phyloP scores from a whole-genome alignment of 2,113 vertebrate species.

The Myotis lucifugus region DNA sequence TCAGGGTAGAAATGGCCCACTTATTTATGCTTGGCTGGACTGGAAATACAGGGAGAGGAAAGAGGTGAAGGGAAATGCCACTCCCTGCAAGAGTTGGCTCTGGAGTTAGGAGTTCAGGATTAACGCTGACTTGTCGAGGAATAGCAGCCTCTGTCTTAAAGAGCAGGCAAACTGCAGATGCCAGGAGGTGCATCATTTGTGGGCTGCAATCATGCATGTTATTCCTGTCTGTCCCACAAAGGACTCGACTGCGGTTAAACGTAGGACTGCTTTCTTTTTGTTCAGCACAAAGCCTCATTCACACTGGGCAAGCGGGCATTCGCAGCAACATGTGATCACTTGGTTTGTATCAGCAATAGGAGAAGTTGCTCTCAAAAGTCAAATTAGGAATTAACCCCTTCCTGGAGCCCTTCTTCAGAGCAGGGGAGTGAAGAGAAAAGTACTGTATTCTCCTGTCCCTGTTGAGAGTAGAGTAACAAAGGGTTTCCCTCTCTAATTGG shows the following conservation, averaged over 20 bases:
- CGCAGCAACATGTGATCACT: conserved; percentile 17
- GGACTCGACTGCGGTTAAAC: conserved; percentile 47
- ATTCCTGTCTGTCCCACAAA: conserved; percentile 50
- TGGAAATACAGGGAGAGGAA: conserved; percentile 53
- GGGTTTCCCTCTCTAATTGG: background rate
- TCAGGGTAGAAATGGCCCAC: conserved; percentile 60
- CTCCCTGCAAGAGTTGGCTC: background rate
- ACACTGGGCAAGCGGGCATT: conserved; percentile 19
- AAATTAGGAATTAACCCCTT: conserved; percentile 18
- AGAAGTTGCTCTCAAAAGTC: conserved; percentile 58
- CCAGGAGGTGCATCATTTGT: conserved; percentile 41
- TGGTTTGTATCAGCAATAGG: conserved; percentile 9
- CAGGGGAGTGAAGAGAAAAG: background rate
- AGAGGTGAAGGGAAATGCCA: conserved; percentile 29
- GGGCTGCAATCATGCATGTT: conserved; percentile 59
- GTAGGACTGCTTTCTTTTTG: conserved; percentile 24
- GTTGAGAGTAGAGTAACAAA: conserved; percentile 26
- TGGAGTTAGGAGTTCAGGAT: conserved; percentile 45
- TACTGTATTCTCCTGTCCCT: background rate
- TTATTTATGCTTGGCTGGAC: conserved; percentile 63
- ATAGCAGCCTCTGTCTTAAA: conserved; percentile 32
- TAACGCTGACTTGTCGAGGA: conserved; percentile 23
- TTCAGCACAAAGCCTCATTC: conserved; percentile 53
- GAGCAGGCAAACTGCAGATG: conserved; percentile 49
- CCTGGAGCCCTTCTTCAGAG: background rate